phyloP scores from a whole-genome alignment of 2,113 vertebrate genomes.

The Gnathonemus longibarbis region DNA sequence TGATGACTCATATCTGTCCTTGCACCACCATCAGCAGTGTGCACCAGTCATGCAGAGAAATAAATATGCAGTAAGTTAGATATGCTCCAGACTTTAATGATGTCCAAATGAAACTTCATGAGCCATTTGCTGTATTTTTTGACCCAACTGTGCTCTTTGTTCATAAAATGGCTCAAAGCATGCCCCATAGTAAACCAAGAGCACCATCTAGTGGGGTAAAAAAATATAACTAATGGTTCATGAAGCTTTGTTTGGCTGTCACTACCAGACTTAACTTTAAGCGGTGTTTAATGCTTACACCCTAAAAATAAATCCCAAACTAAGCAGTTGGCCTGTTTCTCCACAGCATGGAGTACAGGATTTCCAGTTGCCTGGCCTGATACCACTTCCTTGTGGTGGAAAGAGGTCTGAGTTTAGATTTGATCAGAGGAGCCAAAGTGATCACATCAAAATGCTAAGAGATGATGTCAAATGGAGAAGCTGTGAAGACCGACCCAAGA shows the following conservation, averaged over 20 bases:
- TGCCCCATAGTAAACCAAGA: no score
- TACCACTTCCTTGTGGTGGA: not conserved
- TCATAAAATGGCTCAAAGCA: no score
- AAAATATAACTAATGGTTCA: no score
- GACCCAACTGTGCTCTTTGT: no score
- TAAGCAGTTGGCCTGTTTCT: not conserved
- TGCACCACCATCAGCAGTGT: slow-evolving; percentile 35
- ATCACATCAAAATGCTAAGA: not conserved
- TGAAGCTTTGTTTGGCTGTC: no score
- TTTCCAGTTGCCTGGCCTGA: not conserved
- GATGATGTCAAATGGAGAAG: slow-evolving; percentile 23
- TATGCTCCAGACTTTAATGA: not conserved
- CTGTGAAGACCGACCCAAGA: not conserved
- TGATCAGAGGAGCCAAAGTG: slow-evolving; percentile 19
- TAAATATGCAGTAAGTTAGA: slow-evolving; percentile 47
- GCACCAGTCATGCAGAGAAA: slow-evolving; percentile 31
- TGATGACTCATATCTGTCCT: slow-evolving; percentile 30
- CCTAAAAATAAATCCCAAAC: not conserved
- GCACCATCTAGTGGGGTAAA: no score
- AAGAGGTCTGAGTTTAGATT: not conserved
- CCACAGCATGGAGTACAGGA: not conserved
- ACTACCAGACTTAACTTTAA: not conserved
- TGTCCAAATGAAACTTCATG: no score
- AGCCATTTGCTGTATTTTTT: no score
- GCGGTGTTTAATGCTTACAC: not conserved